A percentile compares a stretch with the other conserved stretches of the same genome.
Evolutionary conservation across 2,113 vertebrate species (phyloP).

Genomic region (Numida meleagris): DNA sequence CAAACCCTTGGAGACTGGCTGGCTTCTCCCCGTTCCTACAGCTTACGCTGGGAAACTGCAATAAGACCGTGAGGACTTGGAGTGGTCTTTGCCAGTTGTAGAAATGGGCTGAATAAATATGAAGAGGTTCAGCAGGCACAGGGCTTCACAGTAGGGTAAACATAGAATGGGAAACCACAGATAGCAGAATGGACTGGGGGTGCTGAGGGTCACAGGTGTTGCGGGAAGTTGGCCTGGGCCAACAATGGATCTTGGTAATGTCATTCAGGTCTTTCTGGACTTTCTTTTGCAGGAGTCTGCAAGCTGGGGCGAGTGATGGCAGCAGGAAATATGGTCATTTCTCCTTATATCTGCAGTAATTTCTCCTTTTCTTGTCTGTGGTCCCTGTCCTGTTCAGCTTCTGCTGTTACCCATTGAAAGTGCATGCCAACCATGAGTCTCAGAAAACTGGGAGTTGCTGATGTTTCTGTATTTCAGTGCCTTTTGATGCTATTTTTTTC

Average conservation of each 20-base stretch:
- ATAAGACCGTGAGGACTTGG: background rate
- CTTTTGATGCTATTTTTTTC: background rate
- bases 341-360: background rate
- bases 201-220: background rate
- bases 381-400: background rate
- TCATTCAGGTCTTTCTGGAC: background rate
- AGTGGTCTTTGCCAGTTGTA: background rate
- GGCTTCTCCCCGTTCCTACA: background rate
- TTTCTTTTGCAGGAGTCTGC: background rate
- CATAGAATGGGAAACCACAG: background rate
- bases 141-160: background rate
- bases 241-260: fast-evolving
- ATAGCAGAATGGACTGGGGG: background rate
- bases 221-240: background rate
- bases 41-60: background rate
- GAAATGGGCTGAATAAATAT: background rate
- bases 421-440: background rate
- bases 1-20: background rate
- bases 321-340: background rate
- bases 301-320: background rate
- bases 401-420: background rate
- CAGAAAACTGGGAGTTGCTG: background rate
- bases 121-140: background rate
- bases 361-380: background rate
- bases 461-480: background rate